These are phyloP conservation scores for Amphipyra tragopoginis DNA, from an alignment of 2,888 invertebrate genomes.

Conservation along the genomic window DNA sequence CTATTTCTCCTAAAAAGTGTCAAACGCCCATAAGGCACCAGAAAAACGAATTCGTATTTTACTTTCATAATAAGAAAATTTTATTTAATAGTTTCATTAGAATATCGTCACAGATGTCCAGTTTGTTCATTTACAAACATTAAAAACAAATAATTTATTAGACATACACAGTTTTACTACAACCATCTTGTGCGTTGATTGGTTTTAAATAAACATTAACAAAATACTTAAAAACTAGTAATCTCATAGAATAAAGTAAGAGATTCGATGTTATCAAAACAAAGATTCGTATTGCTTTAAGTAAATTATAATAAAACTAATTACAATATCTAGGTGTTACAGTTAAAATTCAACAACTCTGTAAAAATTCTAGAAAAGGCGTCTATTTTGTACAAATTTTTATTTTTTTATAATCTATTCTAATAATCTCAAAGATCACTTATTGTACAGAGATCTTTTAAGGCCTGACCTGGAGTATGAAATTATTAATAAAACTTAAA, in stretches of 20 bases:
- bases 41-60: slow-evolving; percentile 38
- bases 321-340: slow-evolving; percentile 52
- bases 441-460: slow-evolving; percentile 57
- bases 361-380: slow-evolving; percentile 82
- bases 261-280: slow-evolving; percentile 79
- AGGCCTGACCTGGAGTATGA: slow-evolving; percentile 28
- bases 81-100: slow-evolving; percentile 84
- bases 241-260: slow-evolving; percentile 85
- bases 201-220: slow-evolving; percentile 83
- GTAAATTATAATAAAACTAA: slow-evolving; percentile 60
- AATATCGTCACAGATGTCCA: slow-evolving; percentile 81
- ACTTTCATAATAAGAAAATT: slow-evolving; percentile 75
- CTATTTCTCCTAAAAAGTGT: no score
- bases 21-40: background rate
- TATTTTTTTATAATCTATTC: slow-evolving; percentile 53
- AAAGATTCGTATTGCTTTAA: slow-evolving; percentile 69
- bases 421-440: slow-evolving; percentile 82
- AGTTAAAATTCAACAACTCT: slow-evolving; percentile 77
- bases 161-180: slow-evolving; percentile 78
- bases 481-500: background rate
- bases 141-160: slow-evolving; percentile 88
- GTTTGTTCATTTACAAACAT: slow-evolving; percentile 73
- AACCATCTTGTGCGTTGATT: slow-evolving; percentile 79
- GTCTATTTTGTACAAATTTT: slow-evolving; percentile 78
- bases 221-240: slow-evolving; percentile 80